phyloP scores from a whole-genome alignment of 2,888 invertebrate species.

The Aphidoletes aphidimyza region DNA sequence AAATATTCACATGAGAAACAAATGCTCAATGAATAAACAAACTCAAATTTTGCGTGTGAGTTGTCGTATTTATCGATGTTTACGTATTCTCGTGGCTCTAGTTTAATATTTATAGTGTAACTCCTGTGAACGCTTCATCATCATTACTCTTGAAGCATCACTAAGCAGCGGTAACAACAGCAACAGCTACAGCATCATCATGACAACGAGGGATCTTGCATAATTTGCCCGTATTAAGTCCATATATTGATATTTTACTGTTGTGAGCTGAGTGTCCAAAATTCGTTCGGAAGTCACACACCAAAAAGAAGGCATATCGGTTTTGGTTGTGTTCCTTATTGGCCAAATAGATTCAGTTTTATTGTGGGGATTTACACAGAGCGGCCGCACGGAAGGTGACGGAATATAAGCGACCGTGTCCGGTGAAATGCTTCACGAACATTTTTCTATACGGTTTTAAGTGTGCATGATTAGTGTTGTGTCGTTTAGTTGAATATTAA shows the following conservation, averaged over 20 bases:
- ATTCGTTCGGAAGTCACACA: too few species aligned
- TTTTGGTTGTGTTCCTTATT: too few species aligned
- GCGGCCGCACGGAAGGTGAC: too few species aligned
- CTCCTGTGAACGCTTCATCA: background rate
- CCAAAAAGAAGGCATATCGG: too few species aligned
- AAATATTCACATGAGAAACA: background rate
- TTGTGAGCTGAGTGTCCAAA: too few species aligned
- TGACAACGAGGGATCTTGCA: background rate
- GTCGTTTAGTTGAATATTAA: background rate
- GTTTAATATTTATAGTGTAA: slow-evolving; percentile 3
- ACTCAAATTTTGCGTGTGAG: background rate
- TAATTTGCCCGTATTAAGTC: background rate
- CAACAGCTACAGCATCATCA: slow-evolving; percentile 21
- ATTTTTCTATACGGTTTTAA: background rate
- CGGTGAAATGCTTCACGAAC: background rate
- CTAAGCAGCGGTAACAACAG: background rate
- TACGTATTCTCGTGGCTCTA: too few species aligned
- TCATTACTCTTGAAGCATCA: slow-evolving; percentile 8
- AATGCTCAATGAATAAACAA: background rate
- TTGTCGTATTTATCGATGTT: background rate
- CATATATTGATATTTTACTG: too few species aligned
- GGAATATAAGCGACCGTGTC: background rate
- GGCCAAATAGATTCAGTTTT: too few species aligned
- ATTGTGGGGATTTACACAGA: too few species aligned
- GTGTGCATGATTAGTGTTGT: background rate